Conservation (phyloP, 2,113 vertebrate genomes). For the Brachypteracias leptosomus region DNA sequence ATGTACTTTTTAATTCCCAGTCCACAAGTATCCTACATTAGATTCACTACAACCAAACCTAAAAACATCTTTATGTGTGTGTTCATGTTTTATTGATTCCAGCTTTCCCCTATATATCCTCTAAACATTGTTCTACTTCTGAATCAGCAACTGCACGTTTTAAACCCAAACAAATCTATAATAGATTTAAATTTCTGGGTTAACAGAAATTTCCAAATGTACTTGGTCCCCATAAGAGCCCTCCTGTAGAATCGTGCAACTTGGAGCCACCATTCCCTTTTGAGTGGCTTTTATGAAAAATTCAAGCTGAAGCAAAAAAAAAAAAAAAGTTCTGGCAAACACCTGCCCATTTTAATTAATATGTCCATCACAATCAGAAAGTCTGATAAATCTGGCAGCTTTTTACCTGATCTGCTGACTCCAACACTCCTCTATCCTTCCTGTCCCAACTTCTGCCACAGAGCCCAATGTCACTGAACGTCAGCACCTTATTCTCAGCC, state of each 20-base stretch:
- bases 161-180: background rate
- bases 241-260: background rate
- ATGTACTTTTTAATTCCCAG: background rate
- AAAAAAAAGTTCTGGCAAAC: background rate
- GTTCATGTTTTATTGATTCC: background rate
- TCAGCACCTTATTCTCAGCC: background rate
- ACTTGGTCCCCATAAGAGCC: background rate
- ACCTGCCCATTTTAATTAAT: background rate
- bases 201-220: background rate
- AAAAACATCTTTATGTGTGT: accelerated
- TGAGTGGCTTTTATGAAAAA: background rate
- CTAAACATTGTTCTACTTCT: background rate
- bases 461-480: background rate
- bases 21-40: background rate
- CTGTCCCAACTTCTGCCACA: background rate
- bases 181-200: background rate
- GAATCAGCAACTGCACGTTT: background rate
- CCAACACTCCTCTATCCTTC: background rate
- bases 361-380: background rate
- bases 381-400: background rate
- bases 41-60: background rate
- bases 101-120: background rate
- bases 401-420: background rate
- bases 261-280: background rate
- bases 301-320: background rate